Conservation (phyloP, 2,113 vertebrate species). For the Corythornis madagascariensis region DNA sequence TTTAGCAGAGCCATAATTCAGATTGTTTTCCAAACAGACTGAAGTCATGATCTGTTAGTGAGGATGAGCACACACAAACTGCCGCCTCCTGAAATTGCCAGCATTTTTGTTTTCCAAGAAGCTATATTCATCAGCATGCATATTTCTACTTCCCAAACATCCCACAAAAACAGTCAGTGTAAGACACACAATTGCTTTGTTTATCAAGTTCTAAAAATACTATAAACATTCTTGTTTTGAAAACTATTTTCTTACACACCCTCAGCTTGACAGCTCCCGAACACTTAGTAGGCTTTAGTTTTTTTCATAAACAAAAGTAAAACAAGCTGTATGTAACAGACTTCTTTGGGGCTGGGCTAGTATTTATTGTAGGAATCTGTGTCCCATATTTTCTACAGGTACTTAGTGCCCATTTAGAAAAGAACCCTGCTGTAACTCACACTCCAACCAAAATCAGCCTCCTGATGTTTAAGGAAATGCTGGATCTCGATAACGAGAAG, state of each 20-base stretch:
- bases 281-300: not conserved
- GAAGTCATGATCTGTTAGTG: not conserved
- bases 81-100: slow-evolving; percentile 10
- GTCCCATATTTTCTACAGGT: not conserved
- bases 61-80: not conserved
- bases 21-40: not conserved
- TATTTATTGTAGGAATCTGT: not conserved
- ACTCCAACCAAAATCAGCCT: not conserved
- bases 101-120: not conserved
- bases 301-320: not conserved
- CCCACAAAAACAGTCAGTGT: not conserved
- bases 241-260: not conserved
- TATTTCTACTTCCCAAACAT: not conserved
- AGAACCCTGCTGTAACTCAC: not conserved
- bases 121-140: not conserved
- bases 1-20: not conserved
- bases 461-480: not conserved
- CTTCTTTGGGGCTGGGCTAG: not conserved
- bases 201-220: not conserved
- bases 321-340: not conserved
- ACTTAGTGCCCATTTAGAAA: not conserved
- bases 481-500: not conserved
- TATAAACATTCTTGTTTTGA: not conserved
- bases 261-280: not conserved
- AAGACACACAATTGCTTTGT: not conserved